These are phyloP conservation scores for Cebus imitator DNA, from an alignment of 2,113 vertebrate species.

Conservation along the genomic window DNA sequence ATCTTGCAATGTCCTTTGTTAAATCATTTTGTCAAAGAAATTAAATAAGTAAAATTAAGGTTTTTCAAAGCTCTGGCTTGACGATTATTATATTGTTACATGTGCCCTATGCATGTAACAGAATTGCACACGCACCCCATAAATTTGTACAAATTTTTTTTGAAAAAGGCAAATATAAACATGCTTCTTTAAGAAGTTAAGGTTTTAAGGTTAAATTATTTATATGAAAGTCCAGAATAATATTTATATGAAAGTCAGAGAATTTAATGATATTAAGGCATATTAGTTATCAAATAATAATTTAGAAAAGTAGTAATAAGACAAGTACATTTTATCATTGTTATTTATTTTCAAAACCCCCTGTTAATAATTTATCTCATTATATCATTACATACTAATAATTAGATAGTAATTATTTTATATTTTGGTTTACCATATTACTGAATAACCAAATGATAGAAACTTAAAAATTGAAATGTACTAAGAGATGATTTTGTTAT, in stretches of 20 bases:
- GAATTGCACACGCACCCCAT: not conserved
- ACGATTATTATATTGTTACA: not conserved
- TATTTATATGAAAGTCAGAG: not conserved
- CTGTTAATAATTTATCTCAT: not conserved
- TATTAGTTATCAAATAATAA: not conserved
- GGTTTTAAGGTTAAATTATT: not conserved
- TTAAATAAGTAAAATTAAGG: not conserved
- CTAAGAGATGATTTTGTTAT: not conserved
- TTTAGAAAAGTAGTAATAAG: not conserved
- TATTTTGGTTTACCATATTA: not conserved
- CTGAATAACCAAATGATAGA: not conserved
- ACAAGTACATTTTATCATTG: not conserved
- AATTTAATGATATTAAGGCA: not conserved
- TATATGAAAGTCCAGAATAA: not conserved
- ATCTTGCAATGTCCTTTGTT: not conserved
- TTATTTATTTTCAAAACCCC: not conserved
- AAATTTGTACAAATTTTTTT: not conserved
- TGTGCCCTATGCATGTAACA: not conserved
- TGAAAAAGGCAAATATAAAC: not conserved
- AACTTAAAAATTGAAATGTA: not conserved
- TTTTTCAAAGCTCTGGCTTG: not conserved
- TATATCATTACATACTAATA: not conserved
- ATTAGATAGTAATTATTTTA: not conserved
- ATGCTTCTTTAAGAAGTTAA: not conserved
- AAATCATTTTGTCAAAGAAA: not conserved